Percentiles rank a stretch among this genome's conserved stretches.
phyloP scores from a whole-genome alignment of 1,140 invertebrate species.

The Euborellia annulipes region DNA sequence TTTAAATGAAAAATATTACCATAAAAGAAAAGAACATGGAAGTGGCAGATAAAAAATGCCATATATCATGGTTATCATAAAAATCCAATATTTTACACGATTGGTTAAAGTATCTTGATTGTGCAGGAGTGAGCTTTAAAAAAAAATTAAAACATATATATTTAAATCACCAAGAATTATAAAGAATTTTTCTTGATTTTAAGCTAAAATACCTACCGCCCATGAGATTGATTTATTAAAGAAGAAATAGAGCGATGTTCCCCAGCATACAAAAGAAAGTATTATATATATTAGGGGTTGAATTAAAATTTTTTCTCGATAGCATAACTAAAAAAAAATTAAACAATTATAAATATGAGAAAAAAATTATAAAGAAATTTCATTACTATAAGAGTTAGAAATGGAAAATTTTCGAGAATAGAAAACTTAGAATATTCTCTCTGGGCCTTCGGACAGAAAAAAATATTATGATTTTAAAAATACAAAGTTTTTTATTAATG shows the following conservation, averaged over 20 bases:
- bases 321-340: constrained; percentile 39
- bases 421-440: too few relatives aligned
- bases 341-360: background rate
- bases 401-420: too few relatives aligned
- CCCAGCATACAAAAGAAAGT: constrained; percentile 48
- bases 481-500: too few relatives aligned
- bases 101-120: constrained; percentile 58
- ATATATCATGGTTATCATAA: constrained; percentile 77
- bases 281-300: constrained; percentile 47
- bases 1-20: constrained; percentile 26
- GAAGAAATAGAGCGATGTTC: constrained; percentile 56
- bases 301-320: constrained; percentile 46
- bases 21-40: constrained; percentile 81
- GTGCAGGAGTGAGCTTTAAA: constrained; percentile 53
- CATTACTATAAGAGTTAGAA: background rate
- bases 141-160: constrained; percentile 11
- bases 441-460: too few relatives aligned
- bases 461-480: too few relatives aligned
- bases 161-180: too few relatives aligned
- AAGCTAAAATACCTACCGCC: constrained; percentile 50
- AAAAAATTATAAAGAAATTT: background rate
- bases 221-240: constrained; percentile 62
- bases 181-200: too few relatives aligned
- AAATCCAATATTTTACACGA: constrained; percentile 59
- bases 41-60: constrained; percentile 75